Evolutionary conservation across 2,797 vertebrate genomes (phyloP), one percentile per base, ranked within the genome.

Genomic region (Pygocentrus nattereri): DNA sequence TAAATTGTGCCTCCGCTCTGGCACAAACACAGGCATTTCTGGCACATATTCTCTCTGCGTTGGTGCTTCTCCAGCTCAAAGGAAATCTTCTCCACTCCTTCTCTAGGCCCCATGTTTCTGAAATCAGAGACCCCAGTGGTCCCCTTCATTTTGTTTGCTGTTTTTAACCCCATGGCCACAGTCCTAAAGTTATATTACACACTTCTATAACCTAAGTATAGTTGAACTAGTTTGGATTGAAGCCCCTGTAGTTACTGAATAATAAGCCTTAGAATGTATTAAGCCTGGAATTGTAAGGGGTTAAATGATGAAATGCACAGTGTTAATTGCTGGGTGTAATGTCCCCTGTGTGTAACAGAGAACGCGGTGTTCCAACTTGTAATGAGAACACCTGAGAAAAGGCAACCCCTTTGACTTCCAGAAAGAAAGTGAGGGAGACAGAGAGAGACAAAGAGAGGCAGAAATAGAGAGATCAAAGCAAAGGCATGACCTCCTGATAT

Each of bases 1-100:
- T 84, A 87, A 87, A 84, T 73, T 49, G 21, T 61, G 52, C 65
- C 79, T 54, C 41, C 54, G 54, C 74, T 77, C 65, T 74, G 67
- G 67, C 70, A 82, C 65, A 52, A 71, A 65, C 78, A 84, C 21
- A 34, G 13, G 21, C 67, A 76, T 75, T 74, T 76, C 71, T 82
- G 80, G 80, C 80, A 71, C 23, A 59, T 27, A 79, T 23, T 50
- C 6, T 47, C 15, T 71, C 68, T 23, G 30, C 70, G 64, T 49
- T 65, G 76, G 67, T 72, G 72, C 70, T 64, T 69, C 59, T 80
- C 64, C 73, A 79, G 73, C 62, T 44, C 38, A 69, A 38, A 59
- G 67, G 74, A 76, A 71, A 71, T 82, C 67, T 70, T 76, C 75
- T 47, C 11, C 3, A 31, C 19, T 65, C 59, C 12, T 38, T 13